Base-by-base conservation (phyloP, 2,797 vertebrate species). In the Esox lucius region DNA sequence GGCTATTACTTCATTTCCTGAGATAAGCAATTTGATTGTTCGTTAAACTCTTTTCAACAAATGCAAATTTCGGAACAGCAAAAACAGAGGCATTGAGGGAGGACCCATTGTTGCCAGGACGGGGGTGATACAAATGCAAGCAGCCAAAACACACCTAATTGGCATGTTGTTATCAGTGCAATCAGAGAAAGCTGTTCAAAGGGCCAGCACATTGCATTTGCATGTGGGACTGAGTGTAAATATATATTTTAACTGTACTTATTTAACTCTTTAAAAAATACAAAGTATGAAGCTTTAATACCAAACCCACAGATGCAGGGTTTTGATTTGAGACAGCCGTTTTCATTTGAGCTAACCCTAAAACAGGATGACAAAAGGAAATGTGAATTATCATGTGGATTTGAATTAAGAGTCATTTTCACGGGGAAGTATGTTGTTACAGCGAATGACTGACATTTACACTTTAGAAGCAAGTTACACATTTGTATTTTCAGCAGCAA, bases 1-100 rank as follows among this genome's bases (percentile, higher is more conserved):
- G 67, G 81, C 76, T 79, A 82, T 86, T 81, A 86, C 77, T 86
- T 80, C 76, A 85, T 84, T 85, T 89, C 86, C 86, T 85, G 67
- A 82, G 82, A 85, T 81, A 86, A 85, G 81, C 74, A 35, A 56
- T 53, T 70, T 72, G 74, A 78, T 62, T 83, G 78, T 79, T 85
- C 67, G 72, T 87, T 87, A 81, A 73, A 66, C 67, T 70, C 81
- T 77, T 84, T 85, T 80, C 71, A 83, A 81, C 78, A 72, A 72
- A 82, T 84, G 79, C 80, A 85, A 83, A 87, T 86, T 83, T 73
- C 77, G 77, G 82, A 80, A 82, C 81, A 67, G 80, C 71, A 75
- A 82, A 83, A 79, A 77, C 78, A 42, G 74, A 81, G 81, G 79
- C 77, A 80, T 62, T 71, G 80, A 79, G 76, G 78, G 72, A 76